phyloP scores from a whole-genome alignment of 53 echinoderm and acorn worm species.

The Glandiceps talaboti region DNA sequence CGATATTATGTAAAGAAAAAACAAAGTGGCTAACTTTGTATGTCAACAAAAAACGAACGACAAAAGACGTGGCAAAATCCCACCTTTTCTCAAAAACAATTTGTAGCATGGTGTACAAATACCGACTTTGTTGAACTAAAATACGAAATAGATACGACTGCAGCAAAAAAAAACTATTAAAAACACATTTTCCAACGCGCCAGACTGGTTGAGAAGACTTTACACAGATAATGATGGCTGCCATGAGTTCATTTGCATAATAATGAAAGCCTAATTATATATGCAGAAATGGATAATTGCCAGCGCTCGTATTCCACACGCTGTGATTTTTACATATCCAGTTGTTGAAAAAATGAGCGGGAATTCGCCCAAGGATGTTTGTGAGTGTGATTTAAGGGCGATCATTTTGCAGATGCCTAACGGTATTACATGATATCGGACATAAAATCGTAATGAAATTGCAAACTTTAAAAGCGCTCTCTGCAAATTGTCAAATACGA shows the following conservation, averaged over 20 bases:
- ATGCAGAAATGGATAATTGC: not conserved
- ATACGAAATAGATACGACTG: no score
- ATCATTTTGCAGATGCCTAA: not conserved
- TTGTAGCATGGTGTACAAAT: no score
- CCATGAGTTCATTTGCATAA: not conserved
- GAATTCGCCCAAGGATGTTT: not conserved
- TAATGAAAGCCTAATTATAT: not conserved
- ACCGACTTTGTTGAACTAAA: no score
- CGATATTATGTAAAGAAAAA: not conserved
- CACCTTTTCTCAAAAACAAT: not conserved
- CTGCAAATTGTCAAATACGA: no score
- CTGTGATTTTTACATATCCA: no score
- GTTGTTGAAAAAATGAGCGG: not conserved
- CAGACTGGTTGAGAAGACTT: not conserved
- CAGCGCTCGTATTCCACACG: not conserved
- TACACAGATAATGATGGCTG: not conserved
- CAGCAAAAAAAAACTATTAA: no score
- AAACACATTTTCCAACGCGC: not conserved
- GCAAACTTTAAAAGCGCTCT: no score
- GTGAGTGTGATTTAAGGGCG: not conserved
- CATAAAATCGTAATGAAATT: not conserved
- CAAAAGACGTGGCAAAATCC: not conserved
- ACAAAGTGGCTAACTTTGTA: not conserved
- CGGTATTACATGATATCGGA: not conserved
- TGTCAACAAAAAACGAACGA: not conserved